phyloP scores from a whole-genome alignment of 2,888 invertebrate species.

The Slavum lentiscoides region DNA sequence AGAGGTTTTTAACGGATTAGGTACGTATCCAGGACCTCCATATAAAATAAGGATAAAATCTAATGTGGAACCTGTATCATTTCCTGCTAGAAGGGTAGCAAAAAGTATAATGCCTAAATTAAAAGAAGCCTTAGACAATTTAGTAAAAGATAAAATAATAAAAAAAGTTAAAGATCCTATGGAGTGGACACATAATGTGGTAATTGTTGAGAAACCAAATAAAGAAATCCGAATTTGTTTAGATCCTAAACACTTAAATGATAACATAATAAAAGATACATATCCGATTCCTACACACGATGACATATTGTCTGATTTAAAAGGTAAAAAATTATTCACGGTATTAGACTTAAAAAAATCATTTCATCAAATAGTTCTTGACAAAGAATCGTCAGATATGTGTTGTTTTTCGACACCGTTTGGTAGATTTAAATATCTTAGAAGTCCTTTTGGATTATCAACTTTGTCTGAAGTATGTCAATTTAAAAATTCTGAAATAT shows the following conservation, averaged over 20 bases:
- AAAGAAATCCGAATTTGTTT: slow-evolving; percentile 56
- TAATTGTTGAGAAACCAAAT: slow-evolving; percentile 55
- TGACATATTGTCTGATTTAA: slow-evolving; percentile 54
- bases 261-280: slow-evolving; percentile 21
- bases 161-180: slow-evolving; percentile 55
- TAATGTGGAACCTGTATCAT: background rate
- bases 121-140: slow-evolving; percentile 50
- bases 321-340: slow-evolving; percentile 51
- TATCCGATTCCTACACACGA: slow-evolving; percentile 54
- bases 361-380: slow-evolving; percentile 55
- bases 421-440: slow-evolving; percentile 55
- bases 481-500: background rate
- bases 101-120: slow-evolving; percentile 52
- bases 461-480: slow-evolving; percentile 54
- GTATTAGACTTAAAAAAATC: slow-evolving; percentile 54
- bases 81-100: slow-evolving; percentile 55
- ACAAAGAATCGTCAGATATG: slow-evolving; percentile 54
- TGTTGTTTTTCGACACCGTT: slow-evolving; percentile 54
- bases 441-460: slow-evolving; percentile 55
- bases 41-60: too few relatives aligned
- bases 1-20: too few relatives aligned
- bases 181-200: slow-evolving; percentile 55
- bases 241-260: slow-evolving; percentile 55
- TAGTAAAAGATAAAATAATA: slow-evolving; percentile 54
- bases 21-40: too few relatives aligned